Percentiles rank a stretch among this genome's conserved stretches.
Conservation (phyloP, 2,113 vertebrate species). For the Petrocephalus microphthalmus region DNA sequence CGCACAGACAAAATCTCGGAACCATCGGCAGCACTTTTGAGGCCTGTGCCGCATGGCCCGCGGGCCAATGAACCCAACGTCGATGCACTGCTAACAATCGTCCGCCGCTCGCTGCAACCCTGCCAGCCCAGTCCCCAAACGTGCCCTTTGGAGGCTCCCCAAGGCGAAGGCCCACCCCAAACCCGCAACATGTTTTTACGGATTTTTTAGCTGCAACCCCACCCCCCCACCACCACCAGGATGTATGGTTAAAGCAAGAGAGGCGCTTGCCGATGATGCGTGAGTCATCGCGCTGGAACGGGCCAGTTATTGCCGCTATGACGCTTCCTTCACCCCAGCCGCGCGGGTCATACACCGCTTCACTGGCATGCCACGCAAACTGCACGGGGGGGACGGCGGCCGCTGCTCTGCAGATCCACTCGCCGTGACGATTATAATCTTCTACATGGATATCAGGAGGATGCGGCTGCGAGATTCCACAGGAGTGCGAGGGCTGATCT, state of each 20-base stretch:
- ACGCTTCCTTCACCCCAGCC: not conserved
- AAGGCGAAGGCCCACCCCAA: not conserved
- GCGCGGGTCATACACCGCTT: not conserved
- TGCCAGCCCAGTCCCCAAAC: not conserved
- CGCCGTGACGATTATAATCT: not conserved
- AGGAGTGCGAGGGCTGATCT: constrained; percentile 32
- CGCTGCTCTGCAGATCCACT: not conserved
- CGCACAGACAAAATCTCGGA: constrained; percentile 4
- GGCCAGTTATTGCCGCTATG: not conserved
- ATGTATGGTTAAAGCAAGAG: not conserved
- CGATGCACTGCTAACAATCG: not conserved
- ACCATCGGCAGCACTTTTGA: not conserved
- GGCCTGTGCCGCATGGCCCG: not conserved
- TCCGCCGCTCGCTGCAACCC: not conserved
- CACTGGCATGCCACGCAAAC: not conserved
- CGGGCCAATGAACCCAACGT: not conserved
- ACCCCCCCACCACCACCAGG: not conserved
- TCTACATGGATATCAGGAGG: not conserved
- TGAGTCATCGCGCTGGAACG: not conserved
- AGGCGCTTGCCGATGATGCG: not conserved
- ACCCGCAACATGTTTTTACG: not conserved
- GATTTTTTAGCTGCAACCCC: not conserved
- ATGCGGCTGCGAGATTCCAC: not conserved
- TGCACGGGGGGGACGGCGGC: not conserved
- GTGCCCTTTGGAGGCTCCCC: not conserved